A percentile compares a stretch with the other conserved stretches of the same genome.
These are phyloP conservation scores for Lycodopsis pacificus DNA, from an alignment of 2,797 vertebrate genomes.

Conservation along the genomic window DNA sequence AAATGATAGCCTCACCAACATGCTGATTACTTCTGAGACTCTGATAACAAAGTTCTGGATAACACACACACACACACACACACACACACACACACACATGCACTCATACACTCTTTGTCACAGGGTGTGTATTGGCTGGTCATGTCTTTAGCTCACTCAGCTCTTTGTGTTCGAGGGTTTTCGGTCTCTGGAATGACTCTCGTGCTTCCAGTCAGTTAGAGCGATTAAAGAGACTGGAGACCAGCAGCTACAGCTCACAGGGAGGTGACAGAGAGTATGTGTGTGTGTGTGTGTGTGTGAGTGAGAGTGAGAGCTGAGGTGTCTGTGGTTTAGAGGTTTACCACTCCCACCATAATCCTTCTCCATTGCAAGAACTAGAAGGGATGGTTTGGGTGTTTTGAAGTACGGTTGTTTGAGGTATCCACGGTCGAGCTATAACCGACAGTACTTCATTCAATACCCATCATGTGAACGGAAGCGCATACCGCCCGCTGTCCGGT, in stretches of 20 bases:
- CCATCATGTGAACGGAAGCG: too few species aligned
- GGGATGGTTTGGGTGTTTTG: neutral
- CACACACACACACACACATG: neutral
- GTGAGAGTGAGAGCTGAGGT: neutral
- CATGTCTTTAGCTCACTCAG: constrained; percentile 31
- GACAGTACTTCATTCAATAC: too few species aligned
- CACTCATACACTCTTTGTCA: neutral
- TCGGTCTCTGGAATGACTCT: constrained; percentile 46
- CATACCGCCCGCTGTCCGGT: too few species aligned
- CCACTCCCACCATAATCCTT: neutral
- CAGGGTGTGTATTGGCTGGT: constrained; percentile 15
- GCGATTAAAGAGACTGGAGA: constrained; percentile 32
- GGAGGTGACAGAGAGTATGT: neutral
- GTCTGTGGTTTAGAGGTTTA: neutral
- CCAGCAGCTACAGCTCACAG: constrained; percentile 39
- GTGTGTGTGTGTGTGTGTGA: neutral
- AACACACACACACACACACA: constrained; percentile 1
- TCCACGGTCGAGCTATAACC: neutral
- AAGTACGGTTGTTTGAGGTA: neutral
- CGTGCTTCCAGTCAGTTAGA: constrained; percentile 46
- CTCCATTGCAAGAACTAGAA: too few species aligned
- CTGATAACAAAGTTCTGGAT: constrained; percentile 6
- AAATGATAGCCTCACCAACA: constrained; percentile 1
- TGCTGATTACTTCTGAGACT: constrained; percentile 18
- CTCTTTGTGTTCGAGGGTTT: constrained; percentile 44